Conservation (phyloP, 2,113 vertebrate genomes). For the Paratilapia polleni region DNA sequence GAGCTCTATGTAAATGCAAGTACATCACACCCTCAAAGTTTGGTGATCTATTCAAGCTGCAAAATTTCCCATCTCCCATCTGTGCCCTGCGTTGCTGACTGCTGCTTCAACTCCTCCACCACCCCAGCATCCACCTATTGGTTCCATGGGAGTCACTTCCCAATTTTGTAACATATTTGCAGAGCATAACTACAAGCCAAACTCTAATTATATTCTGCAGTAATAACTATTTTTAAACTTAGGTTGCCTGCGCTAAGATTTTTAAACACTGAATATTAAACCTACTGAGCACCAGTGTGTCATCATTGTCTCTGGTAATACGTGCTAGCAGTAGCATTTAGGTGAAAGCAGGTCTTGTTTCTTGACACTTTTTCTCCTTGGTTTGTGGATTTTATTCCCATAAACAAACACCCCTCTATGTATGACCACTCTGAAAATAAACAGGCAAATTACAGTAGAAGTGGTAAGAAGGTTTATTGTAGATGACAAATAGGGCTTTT, state of each 20-base stretch:
- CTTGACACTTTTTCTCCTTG: background rate
- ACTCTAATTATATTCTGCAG: rapidly evolving
- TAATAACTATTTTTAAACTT: background rate
- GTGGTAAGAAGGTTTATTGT: background rate
- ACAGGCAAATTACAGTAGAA: background rate
- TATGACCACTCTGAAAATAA: background rate
- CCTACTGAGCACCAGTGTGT: background rate
- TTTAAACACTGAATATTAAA: no score
- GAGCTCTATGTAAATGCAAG: background rate
- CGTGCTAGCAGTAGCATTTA: background rate
- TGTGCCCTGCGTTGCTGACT: background rate
- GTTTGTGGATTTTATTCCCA: background rate
- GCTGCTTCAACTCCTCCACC: background rate
- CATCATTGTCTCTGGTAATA: background rate
- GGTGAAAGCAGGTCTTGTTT: background rate
- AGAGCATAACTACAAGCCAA: no score
- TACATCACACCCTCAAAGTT: background rate
- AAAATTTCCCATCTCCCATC: background rate
- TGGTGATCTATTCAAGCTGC: background rate
- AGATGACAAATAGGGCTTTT: background rate
- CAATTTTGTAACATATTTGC: background rate
- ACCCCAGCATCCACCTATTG: background rate
- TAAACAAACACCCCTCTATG: background rate
- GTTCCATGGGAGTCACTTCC: background rate
- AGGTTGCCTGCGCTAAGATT: no score